A percentile compares a stretch with the other conserved stretches of the same genome.
Conservation (phyloP, 1,140 invertebrate genomes). For the Copidosoma floridanum region DNA sequence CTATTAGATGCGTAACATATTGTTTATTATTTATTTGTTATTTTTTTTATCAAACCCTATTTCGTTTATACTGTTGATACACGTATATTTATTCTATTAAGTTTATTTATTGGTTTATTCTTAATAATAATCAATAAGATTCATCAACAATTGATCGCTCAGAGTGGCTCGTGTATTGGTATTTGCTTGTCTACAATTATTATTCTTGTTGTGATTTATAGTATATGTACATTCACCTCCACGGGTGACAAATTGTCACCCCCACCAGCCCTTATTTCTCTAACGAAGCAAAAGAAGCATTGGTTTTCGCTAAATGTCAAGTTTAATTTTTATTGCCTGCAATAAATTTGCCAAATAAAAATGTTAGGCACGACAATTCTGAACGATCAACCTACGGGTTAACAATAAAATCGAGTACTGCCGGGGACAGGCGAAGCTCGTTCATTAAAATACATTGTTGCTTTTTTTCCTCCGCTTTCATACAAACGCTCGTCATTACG, state of each 20-base stretch:
- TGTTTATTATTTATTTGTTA: constrained; percentile 6
- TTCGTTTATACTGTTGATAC: constrained; percentile 3
- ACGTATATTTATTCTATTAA: constrained; percentile 5
- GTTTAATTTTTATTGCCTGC: too few species aligned
- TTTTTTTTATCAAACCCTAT: not conserved
- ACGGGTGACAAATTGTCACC: too few species aligned
- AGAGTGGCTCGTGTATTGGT: constrained; percentile 18
- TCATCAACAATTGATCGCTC: constrained; percentile 13
- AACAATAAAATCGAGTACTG: constrained; percentile 46
- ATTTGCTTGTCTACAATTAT: not conserved
- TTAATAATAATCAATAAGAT: constrained; percentile 28
- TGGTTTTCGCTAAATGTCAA: too few species aligned
- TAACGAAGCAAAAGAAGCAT: too few species aligned
- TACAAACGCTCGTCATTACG: constrained; percentile 37
- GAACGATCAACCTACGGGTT: constrained; percentile 32
- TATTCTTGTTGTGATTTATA: too few species aligned
- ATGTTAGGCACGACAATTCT: constrained; percentile 13
- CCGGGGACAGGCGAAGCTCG: constrained; percentile 44
- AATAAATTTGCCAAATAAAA: constrained; percentile 6
- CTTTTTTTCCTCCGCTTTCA: constrained; percentile 3
- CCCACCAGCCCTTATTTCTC: too few species aligned
- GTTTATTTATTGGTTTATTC: constrained; percentile 13
- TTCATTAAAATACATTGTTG: constrained; percentile 49
- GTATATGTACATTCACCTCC: too few species aligned
- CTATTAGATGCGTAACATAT: constrained; percentile 6